Base-by-base conservation (phyloP, 2,888 invertebrate species). In the Pseudococcus jackbeardsleyi region DNA sequence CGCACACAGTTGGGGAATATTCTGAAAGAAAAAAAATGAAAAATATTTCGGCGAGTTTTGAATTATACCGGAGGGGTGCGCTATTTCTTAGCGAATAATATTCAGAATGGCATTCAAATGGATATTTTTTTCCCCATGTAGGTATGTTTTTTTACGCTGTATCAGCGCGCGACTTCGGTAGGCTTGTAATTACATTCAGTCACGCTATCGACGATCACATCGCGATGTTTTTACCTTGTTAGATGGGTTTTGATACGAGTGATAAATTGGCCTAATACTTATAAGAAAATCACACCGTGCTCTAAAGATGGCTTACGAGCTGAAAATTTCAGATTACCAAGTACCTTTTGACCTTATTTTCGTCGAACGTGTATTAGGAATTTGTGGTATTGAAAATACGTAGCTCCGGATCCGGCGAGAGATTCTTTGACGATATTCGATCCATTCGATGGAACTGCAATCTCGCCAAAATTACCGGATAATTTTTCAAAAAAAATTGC, bases 331-430 rank as follows among this genome's bases (percentile, higher is more conserved):
- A 26, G 26, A 68, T 68, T 68, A 68, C 26, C 68, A 68, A 68
- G 68, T 68, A 68, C 68, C 68, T 26, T 68, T 68, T 68, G 68
- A 68, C 68, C 68, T 68, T 68, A 68, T 68, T 68, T 68, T 26
- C 12, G 26, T 7, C 48, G 48, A 50, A 50, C 19, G 19, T 9
- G 64, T 19, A 64, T 64, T 64, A 64, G 64, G 64, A 64, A 64
- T 64, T 64, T 64, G 64, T 1, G 64, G 64, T 19, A 64, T 64
- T 64, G 64, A 64, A 64, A 64, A 64, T 64, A 64, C 64, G 64
- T 15, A 2, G 26, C 26, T 1, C 46, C 12, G 12, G 46, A 46
- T 46, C 6, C 46, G 46, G 12, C 48, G 48, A 50, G 42, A 54
- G 54, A 54, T n/a, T 8, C 54, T 54, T 54, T 54, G 54, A 12